Base-by-base conservation (phyloP, 1,140 invertebrate species). In the Procambarus virginalis region DNA sequence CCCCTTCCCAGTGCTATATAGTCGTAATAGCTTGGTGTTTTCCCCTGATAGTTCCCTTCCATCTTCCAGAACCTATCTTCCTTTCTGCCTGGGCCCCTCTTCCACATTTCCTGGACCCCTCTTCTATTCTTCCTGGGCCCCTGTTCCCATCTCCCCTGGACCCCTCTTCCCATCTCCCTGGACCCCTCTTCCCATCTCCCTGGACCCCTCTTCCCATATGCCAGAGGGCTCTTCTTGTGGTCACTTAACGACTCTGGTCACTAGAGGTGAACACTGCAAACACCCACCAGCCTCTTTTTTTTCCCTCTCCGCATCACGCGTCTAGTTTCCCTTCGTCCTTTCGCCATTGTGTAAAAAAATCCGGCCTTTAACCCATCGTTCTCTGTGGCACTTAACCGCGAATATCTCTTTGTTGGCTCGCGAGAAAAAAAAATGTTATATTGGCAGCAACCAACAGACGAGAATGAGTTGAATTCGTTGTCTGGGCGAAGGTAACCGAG, bases 161-260 rank as follows among this genome's bases (percentile, higher is more conserved):
- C 45, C 68, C 73, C 68, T 51, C n/a, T 76, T 14, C 34, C 46
- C 12, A 17, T 0, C 55, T 60, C n/a, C 49, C 55, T 85, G 22
- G 12, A 46, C 75, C 51, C 14, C 49, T 51, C 81, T 20, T 70
- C 64, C 46, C 58, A 5, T 64, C 55, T 22, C 58, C 34, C 55
- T 75, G n/a, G 8, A 73, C 34, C 79, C 68, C 49, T 17, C 58
- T 51, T 22, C 70, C 86, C 80, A 55, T 83, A 75, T 75, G 79
- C 80, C 79, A 75, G 34, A 77, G 49, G 78, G 70, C 49, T 73
- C 77, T 77, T 89, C 86, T 83, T 80, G 86, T 89, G 86, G 86
- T 89, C 86, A 83, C 86, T 83, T 89, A 89, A 89, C 68, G 55
- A 80, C 80, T 14, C 49, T 70, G 79, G 86, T 89, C 86, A 89